A percentile compares a stretch with the other conserved stretches of the same genome.
Conservation (phyloP, 2,888 invertebrate genomes). For the Drosophila picticornis region DNA sequence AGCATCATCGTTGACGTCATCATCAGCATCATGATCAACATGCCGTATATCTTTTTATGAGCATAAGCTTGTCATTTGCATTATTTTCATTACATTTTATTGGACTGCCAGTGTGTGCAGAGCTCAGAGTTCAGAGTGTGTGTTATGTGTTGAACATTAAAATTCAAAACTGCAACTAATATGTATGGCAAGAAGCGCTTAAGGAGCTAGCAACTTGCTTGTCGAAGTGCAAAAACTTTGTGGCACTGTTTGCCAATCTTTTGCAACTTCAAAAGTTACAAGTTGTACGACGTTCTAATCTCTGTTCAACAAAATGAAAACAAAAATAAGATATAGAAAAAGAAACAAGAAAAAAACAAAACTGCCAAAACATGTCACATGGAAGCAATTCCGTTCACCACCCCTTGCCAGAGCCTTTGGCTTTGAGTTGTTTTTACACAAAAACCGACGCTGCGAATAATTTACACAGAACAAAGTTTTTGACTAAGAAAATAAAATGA, state of each 20-base stretch:
- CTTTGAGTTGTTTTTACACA: conserved; percentile 70
- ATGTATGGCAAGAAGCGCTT: conserved; percentile 30
- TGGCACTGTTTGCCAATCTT: conserved; percentile 51
- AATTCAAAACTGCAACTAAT: conserved; percentile 50
- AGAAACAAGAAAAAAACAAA: conserved; percentile 43
- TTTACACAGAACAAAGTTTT: conserved; percentile 74
- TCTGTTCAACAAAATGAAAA: conserved; percentile 58
- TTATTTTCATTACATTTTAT: conserved; percentile 71
- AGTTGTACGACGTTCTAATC: conserved; percentile 76
- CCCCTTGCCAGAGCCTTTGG: conserved; percentile 43
- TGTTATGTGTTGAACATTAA: conserved; percentile 35
- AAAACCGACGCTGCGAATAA: conserved; percentile 71
- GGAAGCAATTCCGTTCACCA: conserved; percentile 22
- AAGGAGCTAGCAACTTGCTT: conserved; percentile 41
- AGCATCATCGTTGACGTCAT: conserved; percentile 8
- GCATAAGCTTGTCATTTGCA: conserved; percentile 67
- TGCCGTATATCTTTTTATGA: conserved; percentile 34
- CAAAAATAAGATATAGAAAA: conserved; percentile 37
- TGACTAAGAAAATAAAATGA: conserved; percentile 59
- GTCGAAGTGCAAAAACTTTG: conserved; percentile 60
- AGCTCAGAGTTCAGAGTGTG: conserved; percentile 16
- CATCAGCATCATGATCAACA: conserved; percentile 27
- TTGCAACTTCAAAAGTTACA: conserved; percentile 72
- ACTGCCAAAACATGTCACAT: conserved; percentile 80
- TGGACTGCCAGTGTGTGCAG: conserved; percentile 25